phyloP scores from a whole-genome alignment of 2,888 invertebrate species.

The Drosophila nigricruria region DNA sequence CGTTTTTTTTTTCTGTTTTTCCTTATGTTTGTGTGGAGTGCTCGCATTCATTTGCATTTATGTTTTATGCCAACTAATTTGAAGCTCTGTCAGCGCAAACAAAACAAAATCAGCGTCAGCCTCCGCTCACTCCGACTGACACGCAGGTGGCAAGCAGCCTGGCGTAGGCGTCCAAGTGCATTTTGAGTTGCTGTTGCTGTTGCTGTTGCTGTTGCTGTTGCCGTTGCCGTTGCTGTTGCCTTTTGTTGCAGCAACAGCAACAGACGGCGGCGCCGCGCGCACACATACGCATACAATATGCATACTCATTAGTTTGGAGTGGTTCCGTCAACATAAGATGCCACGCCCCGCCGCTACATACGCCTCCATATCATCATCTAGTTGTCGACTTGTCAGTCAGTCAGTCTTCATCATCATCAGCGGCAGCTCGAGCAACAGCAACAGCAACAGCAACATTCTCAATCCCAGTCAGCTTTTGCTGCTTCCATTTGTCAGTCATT shows the following conservation, averaged over 20 bases:
- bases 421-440: no score
- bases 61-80: constrained; percentile 80
- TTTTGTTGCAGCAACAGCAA: constrained; percentile 51
- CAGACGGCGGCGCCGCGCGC: constrained; percentile 37
- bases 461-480: constrained; percentile 29
- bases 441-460: no score
- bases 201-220: constrained; percentile 21
- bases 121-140: neutral
- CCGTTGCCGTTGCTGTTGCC: constrained; percentile 38
- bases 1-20: neutral
- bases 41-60: constrained; percentile 77
- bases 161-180: constrained; percentile 69
- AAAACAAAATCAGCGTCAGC: constrained; percentile 76
- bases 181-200: constrained; percentile 51
- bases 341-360: neutral
- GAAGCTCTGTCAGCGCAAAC: constrained; percentile 67
- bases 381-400: constrained; percentile 53
- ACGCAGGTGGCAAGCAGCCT: constrained; percentile 42
- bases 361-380: constrained; percentile 19
- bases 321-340: constrained; percentile 77
- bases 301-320: constrained; percentile 83
- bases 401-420: constrained; percentile 45
- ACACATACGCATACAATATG: constrained; percentile 77
- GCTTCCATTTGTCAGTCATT: constrained; percentile 49
- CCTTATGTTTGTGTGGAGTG: constrained; percentile 25